phyloP scores from a whole-genome alignment of 37 sponge, comb jelly and placozoan genomes.

The Geodia barretti region DNA sequence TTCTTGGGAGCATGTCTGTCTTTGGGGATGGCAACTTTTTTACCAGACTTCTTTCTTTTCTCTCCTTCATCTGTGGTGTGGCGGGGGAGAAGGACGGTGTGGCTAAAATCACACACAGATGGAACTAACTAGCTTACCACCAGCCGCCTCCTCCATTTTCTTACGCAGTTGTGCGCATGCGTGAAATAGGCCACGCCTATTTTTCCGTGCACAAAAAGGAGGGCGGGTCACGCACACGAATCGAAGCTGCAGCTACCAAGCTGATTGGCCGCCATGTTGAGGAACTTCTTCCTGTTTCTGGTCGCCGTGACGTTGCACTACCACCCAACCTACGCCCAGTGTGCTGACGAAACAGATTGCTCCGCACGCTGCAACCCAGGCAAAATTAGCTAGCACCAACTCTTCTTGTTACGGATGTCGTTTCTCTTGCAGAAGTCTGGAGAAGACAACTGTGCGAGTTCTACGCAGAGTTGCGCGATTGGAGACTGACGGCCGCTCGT shows the following conservation, averaged over 20 bases:
- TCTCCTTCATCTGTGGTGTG: too few relatives aligned
- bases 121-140: too few relatives aligned
- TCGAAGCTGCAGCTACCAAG: not conserved
- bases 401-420: not conserved
- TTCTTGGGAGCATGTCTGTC: conserved; percentile 42
- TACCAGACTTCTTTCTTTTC: too few relatives aligned
- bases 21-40: conserved; percentile 1
- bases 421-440: not conserved
- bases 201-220: not conserved
- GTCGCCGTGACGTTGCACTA: not conserved
- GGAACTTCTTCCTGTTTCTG: not conserved
- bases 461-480: not conserved
- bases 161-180: too few relatives aligned
- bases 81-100: not conserved
- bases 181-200: too few relatives aligned
- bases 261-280: too few relatives aligned
- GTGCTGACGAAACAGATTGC: not conserved
- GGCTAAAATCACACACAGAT: not conserved
- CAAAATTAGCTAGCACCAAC: too few relatives aligned
- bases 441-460: not conserved
- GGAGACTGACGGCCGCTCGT: not conserved
- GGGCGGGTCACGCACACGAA: not conserved
- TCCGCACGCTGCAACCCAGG: not conserved
- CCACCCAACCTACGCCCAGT: not conserved
- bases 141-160: too few relatives aligned